Conservation (phyloP, 2,797 vertebrate species). For the Streptopelia turtur region DNA sequence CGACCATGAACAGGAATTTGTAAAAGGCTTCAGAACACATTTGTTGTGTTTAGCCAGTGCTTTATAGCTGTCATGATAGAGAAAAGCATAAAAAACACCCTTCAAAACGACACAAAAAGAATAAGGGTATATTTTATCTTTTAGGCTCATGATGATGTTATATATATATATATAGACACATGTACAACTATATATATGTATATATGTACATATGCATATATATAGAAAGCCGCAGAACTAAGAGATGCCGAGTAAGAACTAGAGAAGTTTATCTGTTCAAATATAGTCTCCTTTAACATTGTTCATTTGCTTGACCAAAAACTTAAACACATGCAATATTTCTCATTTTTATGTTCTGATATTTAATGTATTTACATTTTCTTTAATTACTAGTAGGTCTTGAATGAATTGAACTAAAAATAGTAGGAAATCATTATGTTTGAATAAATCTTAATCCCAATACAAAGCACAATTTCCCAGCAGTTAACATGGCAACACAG, state of each 20-base stretch:
- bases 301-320: background rate
- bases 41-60: background rate
- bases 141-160: background rate
- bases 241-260: background rate
- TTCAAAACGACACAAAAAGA: background rate
- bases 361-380: background rate
- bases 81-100: background rate
- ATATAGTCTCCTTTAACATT: background rate
- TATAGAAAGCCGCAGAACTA: background rate
- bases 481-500: background rate
- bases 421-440: background rate
- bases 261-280: background rate
- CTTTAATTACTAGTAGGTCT: background rate
- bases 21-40: background rate
- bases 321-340: background rate
- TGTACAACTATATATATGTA: accelerated
- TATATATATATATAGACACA: background rate
- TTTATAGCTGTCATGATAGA: background rate
- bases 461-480: background rate
- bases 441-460: background rate
- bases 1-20: background rate
- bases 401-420: background rate
- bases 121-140: background rate
- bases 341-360: background rate
- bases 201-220: background rate